Evolutionary conservation across 2,797 vertebrate species (phyloP), one percentile per base, ranked within the genome.

Genomic region (Mionectes olivaceus): DNA sequence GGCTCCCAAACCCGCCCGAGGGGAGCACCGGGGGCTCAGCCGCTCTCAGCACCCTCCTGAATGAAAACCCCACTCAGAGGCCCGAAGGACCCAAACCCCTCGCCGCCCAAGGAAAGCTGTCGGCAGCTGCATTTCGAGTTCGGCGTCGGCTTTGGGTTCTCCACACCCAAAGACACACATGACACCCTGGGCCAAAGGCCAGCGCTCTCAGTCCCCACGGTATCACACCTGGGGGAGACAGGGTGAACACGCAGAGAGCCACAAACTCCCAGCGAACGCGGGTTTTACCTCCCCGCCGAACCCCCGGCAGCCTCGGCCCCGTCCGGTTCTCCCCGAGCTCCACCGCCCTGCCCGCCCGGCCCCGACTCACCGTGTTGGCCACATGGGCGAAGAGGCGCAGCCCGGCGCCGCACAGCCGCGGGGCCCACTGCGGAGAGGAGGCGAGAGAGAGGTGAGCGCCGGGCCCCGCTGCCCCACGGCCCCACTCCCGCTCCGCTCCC

Each of bases 301-400:
- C 2, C 22, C 21, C n/a, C 15, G 10, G 12, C 39, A 47, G 22
- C 2, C 46, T 19, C 3, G 13, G 4, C 59, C 19, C 14, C 39
- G 11, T 8, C 65, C 53, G 1, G 15, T 1, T 33, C 27, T 14
- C 27, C 33, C 39, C 21, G 9, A 13, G 6, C 21, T 35, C 21
- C 33, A 7, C 53, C 1, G 43, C 53, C 49, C 10, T 2, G 43
- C 46, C n/a, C 15, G 35, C n/a, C 37, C 30, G 25, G 24, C 30
- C 43, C 39, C 46, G 30, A 65, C 96, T 95, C 93, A 97, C 96
- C 59, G 95, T 94, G 87, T 96, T 96, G 24, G 71, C 94, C 82
- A 93, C 27, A 41, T 94, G 94, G 11, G 84, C 93, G 57, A 90
- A 89, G 70, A 97, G 41, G 7, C 68, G 88, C 64, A 97, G 73